phyloP scores from a whole-genome alignment of 1,140 invertebrate species.

The Fopius arisanus region DNA sequence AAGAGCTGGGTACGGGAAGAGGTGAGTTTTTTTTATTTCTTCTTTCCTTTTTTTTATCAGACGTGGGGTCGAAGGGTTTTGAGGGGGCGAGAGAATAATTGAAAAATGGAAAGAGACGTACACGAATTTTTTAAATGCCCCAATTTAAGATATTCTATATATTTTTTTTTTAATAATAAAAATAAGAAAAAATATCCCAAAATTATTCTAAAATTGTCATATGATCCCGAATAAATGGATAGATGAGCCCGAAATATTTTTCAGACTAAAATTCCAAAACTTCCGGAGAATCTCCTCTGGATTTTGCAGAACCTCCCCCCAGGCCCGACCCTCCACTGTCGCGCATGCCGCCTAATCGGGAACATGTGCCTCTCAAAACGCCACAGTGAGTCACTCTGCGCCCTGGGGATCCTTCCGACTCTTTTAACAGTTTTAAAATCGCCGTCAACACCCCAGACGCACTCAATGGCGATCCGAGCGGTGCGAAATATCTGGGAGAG shows the following conservation, averaged over 20 bases:
- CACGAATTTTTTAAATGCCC: no score
- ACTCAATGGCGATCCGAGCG: constrained; percentile 52
- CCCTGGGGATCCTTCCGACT: constrained; percentile 42
- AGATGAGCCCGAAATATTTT: constrained; percentile 29
- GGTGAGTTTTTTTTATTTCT: constrained; percentile 37
- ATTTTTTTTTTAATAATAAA: constrained; percentile 4
- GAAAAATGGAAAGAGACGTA: background rate
- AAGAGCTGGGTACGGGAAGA: constrained; percentile 43
- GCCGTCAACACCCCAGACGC: constrained; percentile 44
- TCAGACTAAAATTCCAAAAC: constrained; percentile 47
- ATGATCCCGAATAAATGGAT: no score
- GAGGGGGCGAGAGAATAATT: background rate
- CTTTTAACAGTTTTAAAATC: constrained; percentile 39
- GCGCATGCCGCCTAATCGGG: constrained; percentile 54
- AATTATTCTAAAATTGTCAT: no score
- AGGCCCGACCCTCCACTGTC: constrained; percentile 46
- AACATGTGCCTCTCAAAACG: constrained; percentile 52
- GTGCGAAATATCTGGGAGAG: constrained; percentile 55
- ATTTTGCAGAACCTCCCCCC: constrained; percentile 49
- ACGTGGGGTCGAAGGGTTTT: no score
- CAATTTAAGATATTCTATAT: no score
- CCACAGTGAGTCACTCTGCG: constrained; percentile 49
- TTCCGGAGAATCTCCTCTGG: constrained; percentile 43
- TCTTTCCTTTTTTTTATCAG: no score
- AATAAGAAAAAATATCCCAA: no score